phyloP scores from a whole-genome alignment of 2,888 invertebrate genomes.

The Cataglyphis altisquamis region DNA sequence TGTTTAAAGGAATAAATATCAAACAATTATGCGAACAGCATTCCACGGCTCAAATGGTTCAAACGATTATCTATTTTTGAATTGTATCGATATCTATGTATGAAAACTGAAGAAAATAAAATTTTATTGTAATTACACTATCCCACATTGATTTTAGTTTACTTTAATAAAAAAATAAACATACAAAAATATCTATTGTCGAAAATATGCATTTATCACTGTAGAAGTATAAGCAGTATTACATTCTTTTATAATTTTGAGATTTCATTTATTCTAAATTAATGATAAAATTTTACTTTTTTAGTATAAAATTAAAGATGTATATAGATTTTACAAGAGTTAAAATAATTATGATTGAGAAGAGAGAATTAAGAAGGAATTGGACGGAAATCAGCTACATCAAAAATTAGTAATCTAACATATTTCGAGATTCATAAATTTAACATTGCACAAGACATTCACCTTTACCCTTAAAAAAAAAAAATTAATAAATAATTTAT shows the following conservation, averaged over 20 bases:
- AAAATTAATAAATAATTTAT: too few species aligned
- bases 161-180: background rate
- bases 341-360: background rate
- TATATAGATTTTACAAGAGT: background rate
- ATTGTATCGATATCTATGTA: conserved; percentile 1
- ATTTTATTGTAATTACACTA: background rate
- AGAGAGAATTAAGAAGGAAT: background rate
- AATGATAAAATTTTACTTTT: background rate
- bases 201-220: background rate
- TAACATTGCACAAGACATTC: too few species aligned
- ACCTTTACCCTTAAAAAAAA: too few species aligned
- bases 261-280: background rate
- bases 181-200: background rate
- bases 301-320: background rate
- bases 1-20: conserved; percentile 18
- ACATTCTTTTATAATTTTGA: background rate
- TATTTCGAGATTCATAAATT: too few species aligned
- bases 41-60: background rate
- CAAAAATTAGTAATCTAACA: too few species aligned
- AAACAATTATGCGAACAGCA: conserved; percentile 13
- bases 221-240: background rate
- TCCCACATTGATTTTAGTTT: background rate
- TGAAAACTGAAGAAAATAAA: background rate
- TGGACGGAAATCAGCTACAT: too few species aligned
- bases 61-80: conserved; percentile 38